Conservation (phyloP, 1,140 invertebrate genomes). For the Ylistrum balloti region DNA sequence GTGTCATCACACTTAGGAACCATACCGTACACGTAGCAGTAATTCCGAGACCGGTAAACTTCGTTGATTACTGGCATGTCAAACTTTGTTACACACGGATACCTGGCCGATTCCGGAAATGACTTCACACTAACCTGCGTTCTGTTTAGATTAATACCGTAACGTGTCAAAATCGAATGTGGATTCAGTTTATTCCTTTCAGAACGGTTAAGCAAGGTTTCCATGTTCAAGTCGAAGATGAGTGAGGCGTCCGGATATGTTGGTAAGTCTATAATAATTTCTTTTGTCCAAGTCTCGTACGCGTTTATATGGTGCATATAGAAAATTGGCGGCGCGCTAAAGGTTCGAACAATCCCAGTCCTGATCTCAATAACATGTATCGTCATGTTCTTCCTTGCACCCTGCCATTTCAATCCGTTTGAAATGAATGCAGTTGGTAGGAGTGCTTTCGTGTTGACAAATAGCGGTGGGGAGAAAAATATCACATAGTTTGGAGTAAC, state of each 20-base stretch:
- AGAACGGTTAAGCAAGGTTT: conserved; percentile 63
- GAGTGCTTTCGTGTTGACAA: conserved; percentile 64
- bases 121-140: conserved; percentile 49
- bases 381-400: conserved; percentile 53
- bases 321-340: conserved; percentile 72
- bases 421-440: neutral
- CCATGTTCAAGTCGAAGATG: conserved; percentile 69
- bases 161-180: conserved; percentile 69
- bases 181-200: conserved; percentile 69
- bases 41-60: conserved; percentile 66
- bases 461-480: conserved; percentile 75
- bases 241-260: conserved; percentile 71
- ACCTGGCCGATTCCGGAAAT: conserved; percentile 48
- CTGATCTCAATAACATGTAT: conserved; percentile 73
- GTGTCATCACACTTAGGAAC: conserved; percentile 66
- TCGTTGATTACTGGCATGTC: conserved; percentile 80
- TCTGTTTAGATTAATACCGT: conserved; percentile 66
- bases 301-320: conserved; percentile 79
- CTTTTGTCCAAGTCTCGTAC: conserved; percentile 66
- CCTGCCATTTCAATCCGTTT: neutral
- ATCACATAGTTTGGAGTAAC: conserved; percentile 75
- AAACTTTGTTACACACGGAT: conserved; percentile 65
- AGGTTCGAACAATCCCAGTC: conserved; percentile 64
- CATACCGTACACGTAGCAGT: conserved; percentile 78
- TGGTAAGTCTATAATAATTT: conserved; percentile 74